phyloP scores from a whole-genome alignment of 30 jellyfish, hydroid and myxozoan species.

The Hydractinia echinata region DNA sequence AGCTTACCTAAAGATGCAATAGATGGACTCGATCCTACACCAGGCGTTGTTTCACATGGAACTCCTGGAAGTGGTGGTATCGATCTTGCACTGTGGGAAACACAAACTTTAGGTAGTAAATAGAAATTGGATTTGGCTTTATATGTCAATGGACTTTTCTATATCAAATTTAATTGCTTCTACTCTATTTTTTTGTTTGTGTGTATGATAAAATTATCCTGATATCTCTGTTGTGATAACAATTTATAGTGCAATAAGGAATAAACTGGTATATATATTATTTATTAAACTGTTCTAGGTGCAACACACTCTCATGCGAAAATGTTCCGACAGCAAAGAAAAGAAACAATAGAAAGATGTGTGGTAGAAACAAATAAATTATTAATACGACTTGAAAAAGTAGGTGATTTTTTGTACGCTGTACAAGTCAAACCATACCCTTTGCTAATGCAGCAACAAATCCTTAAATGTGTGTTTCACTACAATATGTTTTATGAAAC shows the following conservation, averaged over 20 bases:
- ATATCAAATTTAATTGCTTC: too few relatives aligned
- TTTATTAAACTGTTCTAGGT: background rate
- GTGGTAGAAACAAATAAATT: slow-evolving; percentile 84
- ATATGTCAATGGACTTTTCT: too few relatives aligned
- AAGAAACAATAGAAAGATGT: slow-evolving; percentile 63
- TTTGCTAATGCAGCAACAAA: too few relatives aligned
- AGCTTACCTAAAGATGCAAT: background rate
- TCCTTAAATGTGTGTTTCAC: too few relatives aligned
- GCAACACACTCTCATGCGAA: slow-evolving; percentile 12
- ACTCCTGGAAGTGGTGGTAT: slow-evolving; percentile 95
- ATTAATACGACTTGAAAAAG: slow-evolving; percentile 86
- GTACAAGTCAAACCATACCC: background rate
- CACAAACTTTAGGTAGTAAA: slow-evolving; percentile 64
- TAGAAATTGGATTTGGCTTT: too few relatives aligned
- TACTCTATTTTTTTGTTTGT: too few relatives aligned
- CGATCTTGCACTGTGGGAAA: slow-evolving; percentile 73
- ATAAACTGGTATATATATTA: too few relatives aligned
- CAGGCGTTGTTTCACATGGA: slow-evolving; percentile 52
- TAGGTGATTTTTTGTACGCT: background rate
- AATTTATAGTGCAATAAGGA: too few relatives aligned
- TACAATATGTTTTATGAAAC: too few relatives aligned
- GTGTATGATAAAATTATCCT: too few relatives aligned
- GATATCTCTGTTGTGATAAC: too few relatives aligned
- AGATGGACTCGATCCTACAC: background rate
- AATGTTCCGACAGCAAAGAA: slow-evolving; percentile 31